phyloP scores from a whole-genome alignment of 2,113 vertebrate species.

The Tinamus guttatus region DNA sequence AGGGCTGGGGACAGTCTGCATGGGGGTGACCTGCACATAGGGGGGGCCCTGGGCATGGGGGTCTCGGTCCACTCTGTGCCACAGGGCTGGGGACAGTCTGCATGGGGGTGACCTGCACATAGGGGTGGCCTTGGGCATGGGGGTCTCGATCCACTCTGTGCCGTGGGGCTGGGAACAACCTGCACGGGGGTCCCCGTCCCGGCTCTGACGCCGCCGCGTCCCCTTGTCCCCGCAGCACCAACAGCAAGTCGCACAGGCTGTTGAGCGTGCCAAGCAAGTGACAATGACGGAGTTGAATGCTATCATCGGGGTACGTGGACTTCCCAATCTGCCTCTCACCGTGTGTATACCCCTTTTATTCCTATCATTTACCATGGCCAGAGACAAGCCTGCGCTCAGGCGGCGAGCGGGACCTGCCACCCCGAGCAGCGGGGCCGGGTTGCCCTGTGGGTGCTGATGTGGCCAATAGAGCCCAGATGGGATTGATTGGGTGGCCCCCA shows the following conservation, averaged over 20 bases:
- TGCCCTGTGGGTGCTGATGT: accelerated
- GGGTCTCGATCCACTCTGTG: not conserved
- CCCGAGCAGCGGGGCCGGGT: accelerated
- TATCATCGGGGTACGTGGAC: constrained; percentile 99
- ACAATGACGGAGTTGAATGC: constrained; percentile 99
- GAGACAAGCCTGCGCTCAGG: constrained; percentile 80
- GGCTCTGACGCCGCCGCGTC: accelerated
- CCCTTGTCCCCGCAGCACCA: constrained; percentile 85
- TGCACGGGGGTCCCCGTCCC: accelerated
- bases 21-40: too few species aligned
- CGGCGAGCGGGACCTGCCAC: not conserved
- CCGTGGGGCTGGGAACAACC: too few species aligned
- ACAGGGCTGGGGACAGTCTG: accelerated
- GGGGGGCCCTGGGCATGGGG: not conserved
- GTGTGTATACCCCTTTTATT: constrained; percentile 98
- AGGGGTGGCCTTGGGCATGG: too few species aligned
- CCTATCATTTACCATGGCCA: constrained; percentile 82
- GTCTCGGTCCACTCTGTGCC: not conserved
- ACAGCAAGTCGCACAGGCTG: constrained; percentile 98
- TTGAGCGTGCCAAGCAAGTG: constrained; percentile 98
- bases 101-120: too few species aligned
- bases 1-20: too few species aligned
- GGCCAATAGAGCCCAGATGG: not conserved
- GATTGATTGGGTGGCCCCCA: not conserved
- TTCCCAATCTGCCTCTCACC: constrained; percentile 98